Base-by-base conservation (phyloP, 2,113 vertebrate species). In the Periophthalmodon schlosseri region DNA sequence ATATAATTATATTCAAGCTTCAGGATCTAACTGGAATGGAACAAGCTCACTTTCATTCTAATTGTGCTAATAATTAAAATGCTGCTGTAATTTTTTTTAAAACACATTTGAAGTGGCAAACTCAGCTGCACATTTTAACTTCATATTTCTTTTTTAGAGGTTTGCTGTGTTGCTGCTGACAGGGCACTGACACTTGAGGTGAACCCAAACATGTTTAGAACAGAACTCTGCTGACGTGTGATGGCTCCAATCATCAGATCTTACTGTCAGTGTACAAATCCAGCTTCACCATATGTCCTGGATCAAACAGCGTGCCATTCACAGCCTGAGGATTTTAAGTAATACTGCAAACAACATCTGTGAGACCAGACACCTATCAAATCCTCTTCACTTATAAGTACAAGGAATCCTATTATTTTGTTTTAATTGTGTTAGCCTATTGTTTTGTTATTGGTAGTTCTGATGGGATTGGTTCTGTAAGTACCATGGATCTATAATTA, bases 181-280 rank as follows among this genome's bases (percentile, higher is more conserved):
- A 68, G 75, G 61, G 33, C 60, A 70, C 72, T 49, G 79, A 78
- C 79, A 78, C 69, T 63, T 2, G 49, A 78, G 46, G 68, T 54
- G 58, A 57, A 73, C 72, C 56, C 67, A 49, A 82, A 63, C 60
- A 12, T 81, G 70, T 74, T 82, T 75, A 80, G 57, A 23, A 52
- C 49, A 63, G 64, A 77, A 75, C 76, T 47, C 69, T 73, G 21
- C 57, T 88, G 86, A 90, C 77, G 76, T 86, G 56, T 83, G 80
- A 44, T 69, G 87, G 87, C 84, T 79, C 76, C 52, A 78, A 50
- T 23, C n/a, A 78, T 81, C 20, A 52, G 78, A 76, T 81, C 60
- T 75, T 61, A 33, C 8, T 46, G 78, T 85, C 70, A 72, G 44
- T 73, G 66, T 50, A 68, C 80, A 73, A 79, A 86, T 85, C 78